phyloP scores from a whole-genome alignment of 2,113 vertebrate genomes.

The Nibea coibor region DNA sequence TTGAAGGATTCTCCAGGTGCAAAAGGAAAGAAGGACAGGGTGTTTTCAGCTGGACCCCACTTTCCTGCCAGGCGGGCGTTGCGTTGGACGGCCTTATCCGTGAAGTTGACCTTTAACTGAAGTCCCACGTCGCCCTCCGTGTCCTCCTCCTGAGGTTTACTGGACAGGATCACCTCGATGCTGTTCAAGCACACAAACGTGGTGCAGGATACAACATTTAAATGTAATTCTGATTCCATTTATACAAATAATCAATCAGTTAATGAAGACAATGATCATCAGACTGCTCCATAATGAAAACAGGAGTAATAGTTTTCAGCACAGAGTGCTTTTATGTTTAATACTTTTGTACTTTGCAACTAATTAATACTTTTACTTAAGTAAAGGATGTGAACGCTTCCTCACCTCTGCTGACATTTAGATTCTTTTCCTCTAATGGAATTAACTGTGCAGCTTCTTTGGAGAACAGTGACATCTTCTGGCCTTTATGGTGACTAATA shows the following conservation, averaged over 20 bases:
- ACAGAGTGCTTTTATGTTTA: too few relatives aligned
- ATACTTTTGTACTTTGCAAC: too few relatives aligned
- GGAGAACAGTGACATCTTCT: constrained; percentile 58
- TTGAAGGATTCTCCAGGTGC: constrained; percentile 89
- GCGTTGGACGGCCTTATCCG: constrained; percentile 87
- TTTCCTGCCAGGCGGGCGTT: constrained; percentile 88
- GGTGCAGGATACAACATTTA: neutral
- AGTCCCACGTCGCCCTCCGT: constrained; percentile 86
- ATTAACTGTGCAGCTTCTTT: neutral
- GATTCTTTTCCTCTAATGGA: neutral
- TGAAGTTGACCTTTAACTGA: constrained; percentile 87
- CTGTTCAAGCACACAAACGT: constrained; percentile 68
- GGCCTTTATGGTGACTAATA: constrained; percentile 20
- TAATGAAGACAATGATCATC: neutral
- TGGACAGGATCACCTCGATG: constrained; percentile 88
- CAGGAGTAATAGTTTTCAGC: too few relatives aligned
- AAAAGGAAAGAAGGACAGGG: constrained; percentile 91
- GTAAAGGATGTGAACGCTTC: too few relatives aligned
- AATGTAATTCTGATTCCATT: neutral
- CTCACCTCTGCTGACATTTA: neutral
- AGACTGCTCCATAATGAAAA: neutral
- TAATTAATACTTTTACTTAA: too few relatives aligned
- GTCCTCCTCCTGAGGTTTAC: constrained; percentile 81
- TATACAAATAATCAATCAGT: neutral
- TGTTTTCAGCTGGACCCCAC: constrained; percentile 89